Conservation (phyloP, 2,797 vertebrate genomes). For the Naso thynnoides region DNA sequence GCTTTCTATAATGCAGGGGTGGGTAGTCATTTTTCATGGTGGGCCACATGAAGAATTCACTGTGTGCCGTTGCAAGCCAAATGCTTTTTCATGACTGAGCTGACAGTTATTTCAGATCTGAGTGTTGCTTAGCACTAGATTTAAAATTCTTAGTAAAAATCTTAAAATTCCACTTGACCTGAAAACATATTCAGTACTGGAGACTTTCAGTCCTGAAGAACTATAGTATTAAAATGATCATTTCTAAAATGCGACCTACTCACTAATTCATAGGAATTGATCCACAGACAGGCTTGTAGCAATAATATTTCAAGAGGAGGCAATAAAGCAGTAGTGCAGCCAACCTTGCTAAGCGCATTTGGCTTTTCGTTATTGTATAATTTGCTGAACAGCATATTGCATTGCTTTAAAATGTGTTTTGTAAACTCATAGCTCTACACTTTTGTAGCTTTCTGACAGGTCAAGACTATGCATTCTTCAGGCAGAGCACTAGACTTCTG, state of each 20-base stretch:
- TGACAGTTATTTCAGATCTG: conserved; percentile 37
- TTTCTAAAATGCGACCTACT: conserved; percentile 62
- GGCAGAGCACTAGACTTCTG: background rate
- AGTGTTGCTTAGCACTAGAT: conserved; percentile 37
- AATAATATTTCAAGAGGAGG: conserved; percentile 74
- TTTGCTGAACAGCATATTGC: conserved; percentile 54
- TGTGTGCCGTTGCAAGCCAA: conserved; percentile 25
- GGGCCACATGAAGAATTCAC: conserved; percentile 60
- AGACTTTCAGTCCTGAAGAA: conserved; percentile 39
- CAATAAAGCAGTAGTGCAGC: conserved; percentile 58
- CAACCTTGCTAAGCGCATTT: conserved; percentile 55
- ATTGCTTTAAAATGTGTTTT: conserved; percentile 48
- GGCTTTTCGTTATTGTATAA: conserved; percentile 47
- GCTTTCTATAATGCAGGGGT: conserved; percentile 48
- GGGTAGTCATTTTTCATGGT: conserved; percentile 41
- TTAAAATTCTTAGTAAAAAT: conserved; percentile 54
- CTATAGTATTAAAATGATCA: conserved; percentile 69
- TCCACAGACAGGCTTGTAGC: conserved; percentile 69
- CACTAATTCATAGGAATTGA: conserved; percentile 74
- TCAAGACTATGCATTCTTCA: conserved; percentile 10
- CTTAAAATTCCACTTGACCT: conserved; percentile 51
- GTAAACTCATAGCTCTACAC: conserved; percentile 29
- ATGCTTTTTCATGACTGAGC: conserved; percentile 46
- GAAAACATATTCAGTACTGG: conserved; percentile 55
- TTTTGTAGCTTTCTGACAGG: background rate